These are phyloP conservation scores for Balearica regulorum DNA, from an alignment of 2,797 vertebrate genomes.

Conservation along the genomic window DNA sequence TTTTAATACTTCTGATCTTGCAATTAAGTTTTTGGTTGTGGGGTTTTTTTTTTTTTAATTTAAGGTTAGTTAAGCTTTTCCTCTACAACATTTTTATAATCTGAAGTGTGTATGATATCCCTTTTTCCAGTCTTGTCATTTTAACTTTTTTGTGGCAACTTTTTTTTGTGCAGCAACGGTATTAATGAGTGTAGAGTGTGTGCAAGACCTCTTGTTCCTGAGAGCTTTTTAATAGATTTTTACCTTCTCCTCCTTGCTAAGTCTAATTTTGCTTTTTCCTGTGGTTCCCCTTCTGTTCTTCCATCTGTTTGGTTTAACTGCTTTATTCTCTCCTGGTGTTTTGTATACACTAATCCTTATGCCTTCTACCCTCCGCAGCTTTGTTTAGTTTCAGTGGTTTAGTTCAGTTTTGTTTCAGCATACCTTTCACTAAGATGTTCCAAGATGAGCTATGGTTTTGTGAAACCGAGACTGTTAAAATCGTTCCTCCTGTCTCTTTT, in stretches of 20 bases:
- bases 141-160: neutral
- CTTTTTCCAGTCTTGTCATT: neutral
- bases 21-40: neutral
- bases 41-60: neutral
- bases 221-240: slow-evolving; percentile 28
- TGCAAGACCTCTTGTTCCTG: neutral
- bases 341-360: neutral
- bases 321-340: slow-evolving; percentile 8
- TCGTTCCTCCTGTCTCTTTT: neutral
- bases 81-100: neutral
- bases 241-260: slow-evolving; percentile 10
- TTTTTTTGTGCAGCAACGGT: neutral
- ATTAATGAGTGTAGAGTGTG: neutral
- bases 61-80: neutral
- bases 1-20: neutral
- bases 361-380: neutral
- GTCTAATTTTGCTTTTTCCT: slow-evolving; percentile 42
- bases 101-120: neutral
- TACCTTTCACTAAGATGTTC: neutral
- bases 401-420: neutral
- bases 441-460: neutral
- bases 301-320: slow-evolving; percentile 38
- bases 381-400: neutral
- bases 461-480: neutral
- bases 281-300: slow-evolving; percentile 44